These are phyloP conservation scores for Epizoanthus stellaris DNA, from an alignment of 92 coral and sea anemone genomes.

Conservation along the genomic window DNA sequence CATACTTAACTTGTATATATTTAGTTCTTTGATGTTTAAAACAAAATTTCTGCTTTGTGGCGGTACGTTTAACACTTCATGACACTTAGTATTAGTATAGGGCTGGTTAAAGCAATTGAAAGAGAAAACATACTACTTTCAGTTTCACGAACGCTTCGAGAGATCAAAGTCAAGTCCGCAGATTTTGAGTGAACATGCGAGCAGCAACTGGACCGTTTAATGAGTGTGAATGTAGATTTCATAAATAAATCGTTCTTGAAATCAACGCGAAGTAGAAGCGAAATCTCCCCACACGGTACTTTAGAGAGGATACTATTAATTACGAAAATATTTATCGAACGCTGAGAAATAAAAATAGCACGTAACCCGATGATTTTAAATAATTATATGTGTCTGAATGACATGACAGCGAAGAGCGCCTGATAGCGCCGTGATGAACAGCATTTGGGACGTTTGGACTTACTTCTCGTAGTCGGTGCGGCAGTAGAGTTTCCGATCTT, in stretches of 20 bases:
- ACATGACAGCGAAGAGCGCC: conserved; percentile 41
- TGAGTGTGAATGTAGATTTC: conserved; percentile 27
- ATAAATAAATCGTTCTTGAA: conserved; percentile 8
- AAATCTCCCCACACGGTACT: conserved; percentile 19
- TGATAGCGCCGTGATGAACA: neutral
- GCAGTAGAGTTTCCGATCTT: conserved; percentile 96
- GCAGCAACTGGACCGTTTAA: neutral
- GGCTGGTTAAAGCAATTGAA: conserved; percentile 26
- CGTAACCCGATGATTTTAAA: conserved; percentile 63
- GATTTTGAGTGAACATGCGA: too few relatives aligned
- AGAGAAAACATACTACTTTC: conserved; percentile 31
- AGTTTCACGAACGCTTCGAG: neutral
- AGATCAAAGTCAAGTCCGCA: neutral
- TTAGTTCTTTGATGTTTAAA: conserved; percentile 57
- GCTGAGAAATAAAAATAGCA: conserved; percentile 68
- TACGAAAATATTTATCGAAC: conserved; percentile 78
- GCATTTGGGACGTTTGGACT: conserved; percentile 53
- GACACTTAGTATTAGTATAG: neutral
- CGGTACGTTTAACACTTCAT: conserved; percentile 32
- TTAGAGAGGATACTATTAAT: conserved; percentile 59
- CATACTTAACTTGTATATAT: conserved; percentile 72
- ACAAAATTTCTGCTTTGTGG: conserved; percentile 65
- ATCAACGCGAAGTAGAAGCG: conserved; percentile 13
- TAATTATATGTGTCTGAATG: conserved; percentile 63
- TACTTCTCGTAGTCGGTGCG: conserved; percentile 97